These are phyloP conservation scores for Minunthozetes semirufus DNA, from an alignment of 2,888 invertebrate genomes.

Conservation along the genomic window DNA sequence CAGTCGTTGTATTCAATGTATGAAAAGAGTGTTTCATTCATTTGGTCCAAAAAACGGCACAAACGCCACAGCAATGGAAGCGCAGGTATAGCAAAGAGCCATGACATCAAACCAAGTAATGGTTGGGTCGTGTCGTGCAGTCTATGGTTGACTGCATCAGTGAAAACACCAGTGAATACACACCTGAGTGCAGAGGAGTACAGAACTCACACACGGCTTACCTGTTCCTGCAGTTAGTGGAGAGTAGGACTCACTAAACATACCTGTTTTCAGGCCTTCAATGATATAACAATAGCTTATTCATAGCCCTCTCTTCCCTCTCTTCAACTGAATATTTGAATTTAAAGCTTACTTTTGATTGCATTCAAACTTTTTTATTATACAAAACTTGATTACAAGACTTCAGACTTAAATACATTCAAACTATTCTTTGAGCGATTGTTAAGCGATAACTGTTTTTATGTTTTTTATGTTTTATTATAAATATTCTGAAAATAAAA, in stretches of 20 bases:
- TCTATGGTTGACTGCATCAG: constrained; percentile 27
- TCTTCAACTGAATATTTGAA: neutral
- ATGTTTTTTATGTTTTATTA: no score
- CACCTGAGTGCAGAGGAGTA: constrained; percentile 22
- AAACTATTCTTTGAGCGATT: no score
- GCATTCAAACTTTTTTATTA: neutral
- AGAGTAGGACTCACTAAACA: constrained; percentile 25
- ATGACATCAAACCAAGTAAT: constrained; percentile 27
- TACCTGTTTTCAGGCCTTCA: constrained; percentile 21
- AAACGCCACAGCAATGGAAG: neutral
- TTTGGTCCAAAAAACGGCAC: neutral
- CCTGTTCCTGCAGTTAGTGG: constrained; percentile 11
- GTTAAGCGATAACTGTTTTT: no score
- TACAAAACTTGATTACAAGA: neutral
- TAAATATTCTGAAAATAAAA: no score
- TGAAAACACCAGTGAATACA: constrained; percentile 27
- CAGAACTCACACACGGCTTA: constrained; percentile 2
- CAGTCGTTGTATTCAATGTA: neutral
- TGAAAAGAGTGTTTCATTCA: neutral
- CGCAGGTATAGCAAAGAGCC: constrained; percentile 12
- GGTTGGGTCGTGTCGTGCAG: constrained; percentile 28
- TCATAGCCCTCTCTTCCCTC: neutral
- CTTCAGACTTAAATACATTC: no score
- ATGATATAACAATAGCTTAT: constrained; percentile 16
- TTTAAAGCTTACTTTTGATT: neutral